Evolutionary conservation across 2,797 vertebrate species (phyloP).

Genomic region (Acanthurus tractus): DNA sequence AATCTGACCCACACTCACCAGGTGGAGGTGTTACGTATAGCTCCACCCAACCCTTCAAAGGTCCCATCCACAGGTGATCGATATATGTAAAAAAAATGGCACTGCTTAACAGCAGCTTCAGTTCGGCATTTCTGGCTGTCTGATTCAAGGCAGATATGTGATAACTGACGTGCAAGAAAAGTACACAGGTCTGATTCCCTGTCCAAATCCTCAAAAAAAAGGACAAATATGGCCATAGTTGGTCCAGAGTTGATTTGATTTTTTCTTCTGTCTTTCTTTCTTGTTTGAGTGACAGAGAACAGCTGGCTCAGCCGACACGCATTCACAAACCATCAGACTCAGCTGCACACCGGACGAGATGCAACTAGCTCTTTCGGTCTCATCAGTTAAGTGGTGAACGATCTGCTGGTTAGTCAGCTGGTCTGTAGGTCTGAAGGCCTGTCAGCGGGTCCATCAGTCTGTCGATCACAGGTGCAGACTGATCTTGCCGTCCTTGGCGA

Average conservation of each 20-base stretch:
- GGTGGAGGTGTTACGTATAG: background rate
- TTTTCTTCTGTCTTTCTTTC: background rate
- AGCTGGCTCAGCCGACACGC: background rate
- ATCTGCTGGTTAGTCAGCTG: background rate
- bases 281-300: constrained; percentile 9
- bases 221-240: background rate
- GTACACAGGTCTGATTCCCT: constrained; percentile 5
- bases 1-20: background rate
- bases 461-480: constrained; percentile 66
- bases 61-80: constrained; percentile 27
- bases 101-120: background rate
- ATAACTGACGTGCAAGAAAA: constrained; percentile 23
- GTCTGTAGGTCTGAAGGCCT: background rate
- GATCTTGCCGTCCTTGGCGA: constrained; percentile 78
- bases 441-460: background rate
- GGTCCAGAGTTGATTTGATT: constrained; percentile 12
- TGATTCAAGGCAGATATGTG: constrained; percentile 26
- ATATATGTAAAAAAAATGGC: background rate
- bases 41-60: background rate
- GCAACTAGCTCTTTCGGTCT: background rate
- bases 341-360: background rate
- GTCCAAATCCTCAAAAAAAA: background rate
- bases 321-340: background rate
- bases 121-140: background rate
- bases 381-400: no score